These are phyloP conservation scores for Aplochiton taeniatus DNA, from an alignment of 2,797 vertebrate genomes.

Conservation along the genomic window DNA sequence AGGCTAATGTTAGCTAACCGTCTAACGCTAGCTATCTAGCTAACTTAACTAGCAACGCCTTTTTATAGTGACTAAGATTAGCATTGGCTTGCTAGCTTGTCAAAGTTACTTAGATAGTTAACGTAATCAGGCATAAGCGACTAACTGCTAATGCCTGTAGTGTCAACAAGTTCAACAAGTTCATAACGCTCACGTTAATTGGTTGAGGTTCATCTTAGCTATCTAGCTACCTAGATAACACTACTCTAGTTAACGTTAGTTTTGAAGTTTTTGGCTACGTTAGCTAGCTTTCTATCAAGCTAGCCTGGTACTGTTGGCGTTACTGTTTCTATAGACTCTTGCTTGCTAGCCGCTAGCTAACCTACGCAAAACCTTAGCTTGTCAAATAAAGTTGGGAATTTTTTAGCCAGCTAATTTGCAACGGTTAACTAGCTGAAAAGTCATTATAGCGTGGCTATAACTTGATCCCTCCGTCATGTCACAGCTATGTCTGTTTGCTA, in stretches of 20 bases:
- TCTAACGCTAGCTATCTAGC: neutral
- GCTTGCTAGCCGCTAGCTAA: neutral
- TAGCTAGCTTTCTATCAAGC: neutral
- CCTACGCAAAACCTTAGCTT: too few species aligned
- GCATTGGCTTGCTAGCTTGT: conserved; percentile 57
- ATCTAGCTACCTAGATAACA: neutral
- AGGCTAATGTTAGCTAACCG: conserved; percentile 4
- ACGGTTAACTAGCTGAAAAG: conserved; percentile 1
- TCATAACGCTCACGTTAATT: too few species aligned
- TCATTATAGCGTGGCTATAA: conserved; percentile 36
- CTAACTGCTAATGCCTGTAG: too few species aligned
- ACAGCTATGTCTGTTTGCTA: conserved; percentile 48
- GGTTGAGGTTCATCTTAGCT: neutral
- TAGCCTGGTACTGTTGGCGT: neutral
- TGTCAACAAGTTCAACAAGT: too few species aligned
- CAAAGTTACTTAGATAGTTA: conserved; percentile 10
- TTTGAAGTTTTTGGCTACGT: too few species aligned
- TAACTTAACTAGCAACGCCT: conserved; percentile 25
- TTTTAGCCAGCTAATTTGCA: conserved; percentile 13
- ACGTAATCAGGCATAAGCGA: too few species aligned
- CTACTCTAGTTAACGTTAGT: too few species aligned
- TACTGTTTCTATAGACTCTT: neutral
- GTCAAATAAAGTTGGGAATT: too few species aligned
- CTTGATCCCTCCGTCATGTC: conserved; percentile 55
- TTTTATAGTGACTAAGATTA: conserved; percentile 47